Evolutionary conservation across 1,140 invertebrate genomes (phyloP).

Genomic region (Ceratina calcarata): DNA sequence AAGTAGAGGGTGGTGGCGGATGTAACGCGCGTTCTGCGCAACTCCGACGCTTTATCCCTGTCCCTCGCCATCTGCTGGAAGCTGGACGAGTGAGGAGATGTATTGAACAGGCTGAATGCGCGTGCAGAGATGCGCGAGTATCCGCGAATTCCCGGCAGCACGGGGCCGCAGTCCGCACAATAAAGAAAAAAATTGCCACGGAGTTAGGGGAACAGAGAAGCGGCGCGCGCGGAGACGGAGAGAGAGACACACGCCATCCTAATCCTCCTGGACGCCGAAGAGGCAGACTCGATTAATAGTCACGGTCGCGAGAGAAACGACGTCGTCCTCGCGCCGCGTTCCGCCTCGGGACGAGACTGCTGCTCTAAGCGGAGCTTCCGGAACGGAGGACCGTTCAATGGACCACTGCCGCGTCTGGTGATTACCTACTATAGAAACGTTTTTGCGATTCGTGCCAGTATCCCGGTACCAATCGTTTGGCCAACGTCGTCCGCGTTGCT

Average conservation of each 20-base stretch:
- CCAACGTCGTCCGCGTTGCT: constrained; percentile 14
- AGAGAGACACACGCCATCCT: constrained; percentile 46
- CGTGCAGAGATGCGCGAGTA: constrained; percentile 78
- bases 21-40: constrained; percentile 50
- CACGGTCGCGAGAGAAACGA: constrained; percentile 62
- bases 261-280: constrained; percentile 66
- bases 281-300: constrained; percentile 67
- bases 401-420: constrained; percentile 29
- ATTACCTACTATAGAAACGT: not conserved
- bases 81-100: constrained; percentile 75
- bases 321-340: constrained; percentile 47
- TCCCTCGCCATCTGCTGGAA: constrained; percentile 77
- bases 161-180: constrained; percentile 77
- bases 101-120: constrained; percentile 81
- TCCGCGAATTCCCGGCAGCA: constrained; percentile 75
- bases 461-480: not conserved
- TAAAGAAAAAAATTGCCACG: constrained; percentile 71
- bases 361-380: constrained; percentile 44
- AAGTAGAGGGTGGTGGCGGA: not conserved
- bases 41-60: constrained; percentile 41
- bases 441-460: constrained; percentile 22
- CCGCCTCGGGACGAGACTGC: constrained; percentile 51
- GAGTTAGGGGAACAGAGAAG: constrained; percentile 54
- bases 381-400: constrained; percentile 47
- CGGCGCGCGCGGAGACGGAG: constrained; percentile 16